Percentiles rank a stretch among this genome's conserved stretches.
Conservation (phyloP, 2,113 vertebrate genomes). For the Mirounga angustirostris region DNA sequence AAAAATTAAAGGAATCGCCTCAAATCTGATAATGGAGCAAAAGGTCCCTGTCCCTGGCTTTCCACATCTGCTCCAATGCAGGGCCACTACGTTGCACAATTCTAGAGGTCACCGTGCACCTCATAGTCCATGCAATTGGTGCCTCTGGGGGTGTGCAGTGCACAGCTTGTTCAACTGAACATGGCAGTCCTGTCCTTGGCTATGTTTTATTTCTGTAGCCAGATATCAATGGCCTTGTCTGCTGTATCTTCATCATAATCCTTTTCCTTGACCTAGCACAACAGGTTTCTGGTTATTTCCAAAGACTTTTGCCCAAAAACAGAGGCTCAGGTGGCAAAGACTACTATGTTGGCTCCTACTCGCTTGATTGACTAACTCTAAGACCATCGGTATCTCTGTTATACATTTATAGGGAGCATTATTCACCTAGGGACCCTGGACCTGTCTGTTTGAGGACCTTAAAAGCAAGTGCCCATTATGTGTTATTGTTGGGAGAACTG, state of each 20-base stretch:
- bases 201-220: not conserved
- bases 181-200: not conserved
- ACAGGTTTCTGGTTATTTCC: not conserved
- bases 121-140: too few relatives aligned
- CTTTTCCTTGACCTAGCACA: not conserved
- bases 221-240: not conserved
- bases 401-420: not conserved
- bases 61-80: not conserved
- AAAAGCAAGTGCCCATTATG: not conserved
- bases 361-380: not conserved
- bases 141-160: not conserved
- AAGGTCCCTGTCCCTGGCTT: not conserved
- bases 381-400: not conserved
- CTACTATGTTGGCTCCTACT: not conserved
- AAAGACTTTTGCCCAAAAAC: not conserved
- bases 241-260: not conserved
- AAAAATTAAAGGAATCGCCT: not conserved
- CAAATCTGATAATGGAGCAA: not conserved
- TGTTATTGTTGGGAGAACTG: rapidly evolving
- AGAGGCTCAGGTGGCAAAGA: not conserved
- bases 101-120: not conserved
- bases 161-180: not conserved
- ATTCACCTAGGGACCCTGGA: not conserved
- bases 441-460: not conserved
- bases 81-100: not conserved